Percentiles rank a stretch among this genome's conserved stretches.
Evolutionary conservation across 2,888 invertebrate genomes (phyloP).

Genomic region (Pollenia amentaria): DNA sequence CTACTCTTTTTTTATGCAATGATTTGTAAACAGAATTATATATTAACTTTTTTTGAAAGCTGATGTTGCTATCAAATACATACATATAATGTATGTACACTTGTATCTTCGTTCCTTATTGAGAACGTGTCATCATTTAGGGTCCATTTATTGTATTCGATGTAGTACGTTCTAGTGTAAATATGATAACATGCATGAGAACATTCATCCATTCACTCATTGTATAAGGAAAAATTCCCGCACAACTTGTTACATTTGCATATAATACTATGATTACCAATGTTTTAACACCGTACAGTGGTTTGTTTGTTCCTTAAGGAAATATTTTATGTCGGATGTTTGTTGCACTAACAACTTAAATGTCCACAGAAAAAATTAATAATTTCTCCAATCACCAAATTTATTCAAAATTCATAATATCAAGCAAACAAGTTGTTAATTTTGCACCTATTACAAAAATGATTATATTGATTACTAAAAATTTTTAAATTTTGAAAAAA

Average conservation of each 20-base stretch:
- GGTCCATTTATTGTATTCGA: constrained; percentile 45
- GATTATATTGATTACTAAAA: too few species aligned
- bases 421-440: too few species aligned
- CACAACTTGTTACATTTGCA: constrained; percentile 47
- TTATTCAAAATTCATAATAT: too few species aligned
- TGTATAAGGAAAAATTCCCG: constrained; percentile 12
- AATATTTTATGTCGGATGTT: too few species aligned
- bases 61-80: neutral
- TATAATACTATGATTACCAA: constrained; percentile 5
- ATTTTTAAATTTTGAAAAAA: too few species aligned
- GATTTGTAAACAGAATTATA: neutral
- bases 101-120: constrained; percentile 47
- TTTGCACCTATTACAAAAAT: too few species aligned
- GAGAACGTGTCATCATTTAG: constrained; percentile 64
- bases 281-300: constrained; percentile 15
- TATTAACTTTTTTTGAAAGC: neutral
- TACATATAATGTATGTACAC: neutral
- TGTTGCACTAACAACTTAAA: too few species aligned
- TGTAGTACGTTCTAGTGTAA: constrained; percentile 11
- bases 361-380: too few species aligned
- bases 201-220: constrained; percentile 5
- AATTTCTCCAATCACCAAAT: too few species aligned
- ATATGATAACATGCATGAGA: constrained; percentile 49
- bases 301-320: neutral
- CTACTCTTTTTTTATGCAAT: neutral